Base-by-base conservation (phyloP, 2,113 vertebrate genomes). In the Epinephelus lanceolatus region DNA sequence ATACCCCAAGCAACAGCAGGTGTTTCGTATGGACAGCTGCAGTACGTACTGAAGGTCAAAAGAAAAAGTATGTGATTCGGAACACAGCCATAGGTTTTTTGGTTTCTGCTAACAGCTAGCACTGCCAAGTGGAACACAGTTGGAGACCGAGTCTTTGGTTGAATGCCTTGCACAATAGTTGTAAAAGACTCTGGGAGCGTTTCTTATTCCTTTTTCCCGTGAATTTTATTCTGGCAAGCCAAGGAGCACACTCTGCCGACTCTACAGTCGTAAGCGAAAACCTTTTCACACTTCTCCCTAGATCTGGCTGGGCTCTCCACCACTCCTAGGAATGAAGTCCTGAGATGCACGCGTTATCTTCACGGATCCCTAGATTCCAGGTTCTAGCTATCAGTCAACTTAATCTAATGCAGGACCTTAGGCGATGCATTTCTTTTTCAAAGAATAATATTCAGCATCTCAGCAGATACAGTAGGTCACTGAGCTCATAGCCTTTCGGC, bases 391-490 rank as follows among this genome's bases (percentile, higher is more conserved):
- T 92, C 87, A 71, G 83, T 90, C 90, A 86, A 70, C 83, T 70
- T 90, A 92, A 91, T 93, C 86, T 89, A 90, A 90, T 89, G 72
- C 75, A 78, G 91, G 52, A 71, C 86, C 82, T 23, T 74, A 83
- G 90, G 90, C 85, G 23, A 67, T 67, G 82, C 63, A 68, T 84
- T 88, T 83, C 81, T 85, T 88, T 84, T 86, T 49, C 45, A 78
- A 82, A 85, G 82, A 90, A 85, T 86, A 85, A 88, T 88, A 85
- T 89, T 82, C 80, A 70, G 53, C 67, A 81, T 83, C 83, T 85
- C 68, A 74, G 89, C 90, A 85, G 86, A 87, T 89, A 83, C 84
- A 81, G 88, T 63, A 78, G 92, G 91, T 91, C 85, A 83, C 81
- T 59, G 90, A 86, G 81, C 89, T 92, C 83, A 79, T 63, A 73